Evolutionary conservation across 2,113 vertebrate genomes (phyloP).

Genomic region (Entelurus aequoreus): DNA sequence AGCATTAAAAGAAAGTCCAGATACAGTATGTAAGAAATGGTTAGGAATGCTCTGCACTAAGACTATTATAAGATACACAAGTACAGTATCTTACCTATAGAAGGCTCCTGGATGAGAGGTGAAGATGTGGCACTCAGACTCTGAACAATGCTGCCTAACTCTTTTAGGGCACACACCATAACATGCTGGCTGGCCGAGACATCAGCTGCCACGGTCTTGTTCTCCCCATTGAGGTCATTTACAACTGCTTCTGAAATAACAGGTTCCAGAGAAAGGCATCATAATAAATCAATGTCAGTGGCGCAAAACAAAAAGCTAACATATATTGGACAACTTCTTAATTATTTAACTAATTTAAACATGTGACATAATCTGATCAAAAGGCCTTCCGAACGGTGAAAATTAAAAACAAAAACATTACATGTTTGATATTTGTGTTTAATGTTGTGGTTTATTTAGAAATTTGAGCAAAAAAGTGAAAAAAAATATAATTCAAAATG

Average conservation of each 20-base stretch:
- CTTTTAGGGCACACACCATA: constrained; percentile 97
- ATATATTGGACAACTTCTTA: not conserved
- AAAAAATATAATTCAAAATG: no score
- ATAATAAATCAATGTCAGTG: not conserved
- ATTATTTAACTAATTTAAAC: no score
- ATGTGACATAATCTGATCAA: not conserved
- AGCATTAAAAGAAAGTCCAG: not conserved
- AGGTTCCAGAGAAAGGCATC: not conserved
- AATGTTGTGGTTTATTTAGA: no score
- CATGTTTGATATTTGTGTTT: no score
- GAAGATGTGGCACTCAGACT: constrained; percentile 93
- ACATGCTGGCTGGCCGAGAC: constrained; percentile 96
- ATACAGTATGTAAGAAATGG: not conserved
- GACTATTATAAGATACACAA: not conserved
- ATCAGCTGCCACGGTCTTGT: constrained; percentile 88
- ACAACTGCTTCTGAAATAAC: constrained; percentile 83
- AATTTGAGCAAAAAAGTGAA: no score
- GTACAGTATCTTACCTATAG: constrained; percentile 76
- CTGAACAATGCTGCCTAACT: constrained; percentile 93
- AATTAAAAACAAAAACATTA: no score
- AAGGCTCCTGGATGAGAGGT: constrained; percentile 94
- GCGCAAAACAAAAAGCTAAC: not conserved
- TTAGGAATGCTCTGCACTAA: not conserved
- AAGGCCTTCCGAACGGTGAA: no score
- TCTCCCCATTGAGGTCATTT: constrained; percentile 90